phyloP scores from a whole-genome alignment of 2,888 invertebrate species.

The Eulithis testata region DNA sequence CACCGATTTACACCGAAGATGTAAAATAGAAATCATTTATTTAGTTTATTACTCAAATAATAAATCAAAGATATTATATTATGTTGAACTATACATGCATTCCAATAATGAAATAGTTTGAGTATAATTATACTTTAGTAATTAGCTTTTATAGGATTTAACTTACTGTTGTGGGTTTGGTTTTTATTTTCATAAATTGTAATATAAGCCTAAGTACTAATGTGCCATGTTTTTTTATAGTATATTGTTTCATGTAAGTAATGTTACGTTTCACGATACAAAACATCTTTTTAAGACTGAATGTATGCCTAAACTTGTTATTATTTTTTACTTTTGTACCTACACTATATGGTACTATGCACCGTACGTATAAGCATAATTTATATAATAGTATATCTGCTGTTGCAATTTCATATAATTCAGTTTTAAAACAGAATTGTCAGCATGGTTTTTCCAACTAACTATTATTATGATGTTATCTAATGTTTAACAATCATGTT shows the following conservation, averaged over 20 bases:
- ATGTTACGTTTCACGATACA: conserved; percentile 14
- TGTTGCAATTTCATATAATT: conserved; percentile 1
- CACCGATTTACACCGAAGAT: conserved; percentile 1
- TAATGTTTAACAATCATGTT: not conserved
- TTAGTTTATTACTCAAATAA: not conserved
- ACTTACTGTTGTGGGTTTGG: too few relatives aligned
- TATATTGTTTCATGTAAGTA: conserved; percentile 1
- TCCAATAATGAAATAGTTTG: conserved; percentile 6
- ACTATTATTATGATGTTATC: too few relatives aligned
- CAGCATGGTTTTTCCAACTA: too few relatives aligned
- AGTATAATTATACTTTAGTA: not conserved
- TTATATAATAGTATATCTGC: not conserved
- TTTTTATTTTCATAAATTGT: too few relatives aligned
- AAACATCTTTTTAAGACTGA: conserved; percentile 38
- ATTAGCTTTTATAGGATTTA: too few relatives aligned
- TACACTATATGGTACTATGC: conserved; percentile 8
- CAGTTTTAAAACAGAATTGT: not conserved
- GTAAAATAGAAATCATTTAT: not conserved
- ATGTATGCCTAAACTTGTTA: conserved; percentile 25
- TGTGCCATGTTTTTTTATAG: conserved; percentile 33
- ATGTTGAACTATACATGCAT: conserved; percentile 12
- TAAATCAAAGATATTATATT: not conserved
- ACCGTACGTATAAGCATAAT: too few relatives aligned
- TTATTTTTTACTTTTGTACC: conserved; percentile 21
- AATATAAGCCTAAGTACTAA: not conserved